These are phyloP conservation scores for Prinia subflava DNA, from an alignment of 2,113 vertebrate species.

Conservation along the genomic window DNA sequence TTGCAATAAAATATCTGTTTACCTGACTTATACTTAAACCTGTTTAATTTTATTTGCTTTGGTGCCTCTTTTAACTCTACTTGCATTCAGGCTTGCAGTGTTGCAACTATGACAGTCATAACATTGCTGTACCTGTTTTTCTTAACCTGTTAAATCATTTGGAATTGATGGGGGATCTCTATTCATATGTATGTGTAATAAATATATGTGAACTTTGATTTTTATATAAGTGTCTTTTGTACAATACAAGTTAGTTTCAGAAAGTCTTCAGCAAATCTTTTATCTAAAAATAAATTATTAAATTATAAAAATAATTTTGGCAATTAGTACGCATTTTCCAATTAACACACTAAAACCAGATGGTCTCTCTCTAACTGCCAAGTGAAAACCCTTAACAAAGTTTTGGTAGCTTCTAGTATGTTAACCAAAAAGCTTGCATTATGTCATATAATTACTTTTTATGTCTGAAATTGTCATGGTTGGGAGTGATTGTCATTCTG, in stretches of 20 bases:
- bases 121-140: not conserved
- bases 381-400: not conserved
- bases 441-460: not conserved
- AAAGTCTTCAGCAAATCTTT: not conserved
- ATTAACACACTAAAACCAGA: not conserved
- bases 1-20: not conserved
- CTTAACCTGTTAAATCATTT: not conserved
- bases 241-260: not conserved
- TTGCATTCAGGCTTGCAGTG: not conserved
- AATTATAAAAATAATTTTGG: too few species aligned
- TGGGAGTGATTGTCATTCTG: not conserved
- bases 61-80: not conserved
- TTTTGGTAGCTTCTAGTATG: not conserved
- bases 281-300: not conserved
- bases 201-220: not conserved
- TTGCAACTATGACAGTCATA: not conserved
- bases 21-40: not conserved
- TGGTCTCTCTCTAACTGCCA: not conserved
- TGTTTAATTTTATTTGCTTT: not conserved
- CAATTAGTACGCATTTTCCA: not conserved
- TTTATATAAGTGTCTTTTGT: not conserved
- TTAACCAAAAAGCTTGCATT: not conserved
- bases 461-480: not conserved
- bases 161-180: not conserved
- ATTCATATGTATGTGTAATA: not conserved